phyloP scores from a whole-genome alignment of 2,888 invertebrate genomes.

The Eupithecia inturbata region DNA sequence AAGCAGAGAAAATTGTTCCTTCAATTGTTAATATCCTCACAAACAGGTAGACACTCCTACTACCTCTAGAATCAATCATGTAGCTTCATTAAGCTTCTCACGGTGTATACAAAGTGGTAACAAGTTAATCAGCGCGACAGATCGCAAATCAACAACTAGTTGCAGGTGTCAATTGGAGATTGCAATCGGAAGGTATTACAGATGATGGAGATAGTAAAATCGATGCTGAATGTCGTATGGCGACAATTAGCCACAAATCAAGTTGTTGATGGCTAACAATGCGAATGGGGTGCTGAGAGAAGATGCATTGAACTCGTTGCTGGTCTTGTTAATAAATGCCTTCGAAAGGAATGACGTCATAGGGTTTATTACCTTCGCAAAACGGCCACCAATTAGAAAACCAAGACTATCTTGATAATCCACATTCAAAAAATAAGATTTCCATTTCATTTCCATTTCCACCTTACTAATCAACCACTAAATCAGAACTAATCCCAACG shows the following conservation, averaged over 20 bases:
- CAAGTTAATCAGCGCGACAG: slow-evolving; percentile 39
- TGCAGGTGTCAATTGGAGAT: slow-evolving; percentile 52
- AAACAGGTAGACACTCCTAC: slow-evolving; percentile 24
- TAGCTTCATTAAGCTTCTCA: slow-evolving; percentile 34
- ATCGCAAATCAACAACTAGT: slow-evolving; percentile 41
- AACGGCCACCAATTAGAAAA: slow-evolving; percentile 8
- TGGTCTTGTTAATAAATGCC: background rate
- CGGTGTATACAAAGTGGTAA: slow-evolving; percentile 36
- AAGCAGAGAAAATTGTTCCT: background rate
- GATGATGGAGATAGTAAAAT: slow-evolving; percentile 53
- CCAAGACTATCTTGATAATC: background rate
- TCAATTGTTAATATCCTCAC: background rate
- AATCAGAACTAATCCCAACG: slow-evolving; percentile 23
- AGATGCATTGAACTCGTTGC: background rate
- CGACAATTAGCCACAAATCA: slow-evolving; percentile 13
- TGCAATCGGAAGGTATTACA: slow-evolving; percentile 52
- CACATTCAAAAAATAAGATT: background rate
- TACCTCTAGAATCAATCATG: slow-evolving; percentile 32
- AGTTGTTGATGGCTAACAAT: background rate
- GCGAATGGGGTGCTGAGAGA: slow-evolving; percentile 4
- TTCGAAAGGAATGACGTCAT: background rate
- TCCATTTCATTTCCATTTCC: background rate
- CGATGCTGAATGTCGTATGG: slow-evolving; percentile 22
- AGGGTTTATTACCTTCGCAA: background rate
- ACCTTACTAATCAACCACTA: slow-evolving; percentile 16